Evolutionary conservation across 2,797 vertebrate genomes (phyloP), one percentile per base, ranked within the genome.

Genomic region (Kryptolebias ocellatus): DNA sequence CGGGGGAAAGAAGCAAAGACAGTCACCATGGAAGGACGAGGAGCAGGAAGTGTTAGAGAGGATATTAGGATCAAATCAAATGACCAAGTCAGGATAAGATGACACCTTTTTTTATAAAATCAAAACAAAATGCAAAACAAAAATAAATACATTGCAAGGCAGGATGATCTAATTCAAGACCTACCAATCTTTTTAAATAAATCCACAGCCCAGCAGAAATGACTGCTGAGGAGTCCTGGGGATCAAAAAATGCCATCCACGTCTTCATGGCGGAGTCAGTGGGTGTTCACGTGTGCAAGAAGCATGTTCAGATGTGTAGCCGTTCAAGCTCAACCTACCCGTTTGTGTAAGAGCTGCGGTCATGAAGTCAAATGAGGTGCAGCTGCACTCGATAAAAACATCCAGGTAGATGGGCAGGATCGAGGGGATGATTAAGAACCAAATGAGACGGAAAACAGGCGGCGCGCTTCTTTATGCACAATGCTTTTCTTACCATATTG

Each of bases 401-500:
- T 70, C 70, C 64, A 70, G 60, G 64, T 65, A 79, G 78, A 84
- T 67, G 78, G 52, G 67, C 68, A 69, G 73, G 76, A 39, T 55
- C 34, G 29, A 73, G 61, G 63, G 18, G 47, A 34, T 66, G 39
- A 81, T 64, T 29, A 53, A 62, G 76, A 76, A 51, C 39, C 49
- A 68, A 78, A 72, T 55, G 57, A 76, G 64, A 76, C 62, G 74
- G 57, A 87, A 68, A 69, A 63, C 20, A 67, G 79, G 78, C 65
- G 63, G 76, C 70, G 74, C 67, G 67, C 73, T 68, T 58, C 28
- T 70, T 70, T 53, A 61, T 81, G 66, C 72, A 77, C 62, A 67
- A 70, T 60, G 67, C 52, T 64, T 56, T 50, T 95, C 97, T 96
- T 95, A 99, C 98, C 98, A 93, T 98, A 99, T 90, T 99, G 98